phyloP scores from a whole-genome alignment of 2,888 invertebrate genomes.

The Sinodicranocentrus sp. region DNA sequence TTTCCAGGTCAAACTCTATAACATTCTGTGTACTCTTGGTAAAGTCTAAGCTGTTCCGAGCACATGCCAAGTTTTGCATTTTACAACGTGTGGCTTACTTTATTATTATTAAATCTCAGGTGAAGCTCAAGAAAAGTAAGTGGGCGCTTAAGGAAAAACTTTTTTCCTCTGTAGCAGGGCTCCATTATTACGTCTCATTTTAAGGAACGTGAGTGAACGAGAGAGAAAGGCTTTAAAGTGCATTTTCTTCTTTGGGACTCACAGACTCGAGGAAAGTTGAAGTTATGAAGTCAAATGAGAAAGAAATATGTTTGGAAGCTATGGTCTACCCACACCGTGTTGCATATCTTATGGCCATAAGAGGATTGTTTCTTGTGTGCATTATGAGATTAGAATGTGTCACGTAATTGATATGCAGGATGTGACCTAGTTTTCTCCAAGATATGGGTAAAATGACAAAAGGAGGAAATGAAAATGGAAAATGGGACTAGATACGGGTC shows the following conservation, averaged over 20 bases:
- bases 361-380: neutral
- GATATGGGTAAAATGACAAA: too few relatives aligned
- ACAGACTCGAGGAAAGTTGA: too few relatives aligned
- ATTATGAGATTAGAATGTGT: neutral
- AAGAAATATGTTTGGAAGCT: too few relatives aligned
- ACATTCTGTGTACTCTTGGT: neutral
- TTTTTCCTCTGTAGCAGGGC: too few relatives aligned
- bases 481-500: neutral
- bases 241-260: too few relatives aligned
- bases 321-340: too few relatives aligned
- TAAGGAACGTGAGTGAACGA: too few relatives aligned
- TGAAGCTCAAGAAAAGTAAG: neutral
- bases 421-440: neutral
- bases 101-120: constrained; percentile 32
- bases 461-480: too few relatives aligned
- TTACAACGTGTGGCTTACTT: constrained; percentile 2
- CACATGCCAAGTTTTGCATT: neutral
- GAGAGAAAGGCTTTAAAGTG: too few relatives aligned
- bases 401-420: neutral
- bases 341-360: neutral
- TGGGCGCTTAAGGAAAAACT: neutral
- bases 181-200: too few relatives aligned
- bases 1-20: constrained; percentile 1
- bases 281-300: neutral
- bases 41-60: neutral